Evolutionary conservation across 2,888 invertebrate species (phyloP), one percentile per base, ranked within the genome.

Genomic region (Hydropsyche betteni): DNA sequence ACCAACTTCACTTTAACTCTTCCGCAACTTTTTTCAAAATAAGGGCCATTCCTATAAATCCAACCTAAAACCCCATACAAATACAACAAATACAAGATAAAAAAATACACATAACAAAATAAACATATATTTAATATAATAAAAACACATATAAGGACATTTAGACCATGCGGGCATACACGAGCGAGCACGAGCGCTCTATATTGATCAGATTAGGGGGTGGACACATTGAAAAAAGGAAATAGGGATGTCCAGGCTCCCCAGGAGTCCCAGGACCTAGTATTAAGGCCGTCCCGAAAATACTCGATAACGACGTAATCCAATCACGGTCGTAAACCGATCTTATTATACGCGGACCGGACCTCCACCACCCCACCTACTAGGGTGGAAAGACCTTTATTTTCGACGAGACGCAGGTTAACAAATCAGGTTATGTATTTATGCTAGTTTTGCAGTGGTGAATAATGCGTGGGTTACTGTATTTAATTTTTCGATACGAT

Each of bases 221-320:
- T 64, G 34, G 36, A 64, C 64, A 36, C 34, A 36, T 64, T 64
- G 58, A 58, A 58, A 58, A 58, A 58, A 58, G 58, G 58, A 58
- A 58, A 58, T 58, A 58, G 58, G 58, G 58, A 58, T 24, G 58
- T 58, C 24, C 58, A n/a, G n/a, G 12, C 53, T 14, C 53, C 53
- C 53, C n/a, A 58, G 10, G 34, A 36, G 44, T 44, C 44, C 16
- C 58, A 16, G 58, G 58, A 33, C 44, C 44, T 44, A 33, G 64
- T 64, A 64, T 64, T 64, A 64, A 64, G 64, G 64, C 34, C 64
- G 64, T 64, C 36, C 64, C 34, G 64, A 64, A 64, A 64, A 64
- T 64, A 64, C 64, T 64, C 64, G 64, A 64, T 64, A 64, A 64
- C 64, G 64, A 64, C 64, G 64, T 64, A 64, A 64, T 64, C 64